Conservation (phyloP, 1,140 invertebrate species). For the Camponotus floridanus region DNA sequence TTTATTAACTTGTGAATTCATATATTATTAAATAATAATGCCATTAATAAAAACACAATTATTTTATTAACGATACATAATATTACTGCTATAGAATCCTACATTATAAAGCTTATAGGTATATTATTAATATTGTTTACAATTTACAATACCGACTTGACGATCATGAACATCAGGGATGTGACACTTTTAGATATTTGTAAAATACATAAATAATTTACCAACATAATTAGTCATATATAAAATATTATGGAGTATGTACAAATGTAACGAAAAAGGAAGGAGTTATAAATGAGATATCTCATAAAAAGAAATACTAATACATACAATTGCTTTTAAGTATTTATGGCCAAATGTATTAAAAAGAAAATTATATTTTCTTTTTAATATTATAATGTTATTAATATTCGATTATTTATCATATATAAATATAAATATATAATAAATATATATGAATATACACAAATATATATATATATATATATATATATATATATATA, state of each 20-base stretch:
- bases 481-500: too few species aligned
- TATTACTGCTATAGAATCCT: neutral
- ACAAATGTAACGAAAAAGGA: slow-evolving; percentile 6
- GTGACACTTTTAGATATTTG: neutral
- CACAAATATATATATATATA: too few species aligned
- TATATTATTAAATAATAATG: neutral
- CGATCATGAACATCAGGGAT: too few species aligned
- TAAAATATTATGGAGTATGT: slow-evolving; percentile 27
- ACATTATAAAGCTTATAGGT: neutral
- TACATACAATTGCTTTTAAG: slow-evolving; percentile 15
- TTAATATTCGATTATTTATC: neutral
- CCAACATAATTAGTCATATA: neutral
- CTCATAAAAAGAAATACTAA: slow-evolving; percentile 7
- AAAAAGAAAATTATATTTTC: neutral
- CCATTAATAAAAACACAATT: neutral
- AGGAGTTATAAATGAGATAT: neutral
- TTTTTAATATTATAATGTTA: neutral
- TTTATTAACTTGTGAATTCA: too few species aligned
- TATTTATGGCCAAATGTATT: slow-evolving; percentile 26
- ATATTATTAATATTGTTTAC: neutral
- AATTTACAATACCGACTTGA: too few species aligned
- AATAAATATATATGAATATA: too few species aligned
- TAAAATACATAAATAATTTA: neutral
- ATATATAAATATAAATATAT: neutral
- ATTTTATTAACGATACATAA: too few species aligned